phyloP scores from a whole-genome alignment of 2,113 vertebrate species.

The Natator depressus region DNA sequence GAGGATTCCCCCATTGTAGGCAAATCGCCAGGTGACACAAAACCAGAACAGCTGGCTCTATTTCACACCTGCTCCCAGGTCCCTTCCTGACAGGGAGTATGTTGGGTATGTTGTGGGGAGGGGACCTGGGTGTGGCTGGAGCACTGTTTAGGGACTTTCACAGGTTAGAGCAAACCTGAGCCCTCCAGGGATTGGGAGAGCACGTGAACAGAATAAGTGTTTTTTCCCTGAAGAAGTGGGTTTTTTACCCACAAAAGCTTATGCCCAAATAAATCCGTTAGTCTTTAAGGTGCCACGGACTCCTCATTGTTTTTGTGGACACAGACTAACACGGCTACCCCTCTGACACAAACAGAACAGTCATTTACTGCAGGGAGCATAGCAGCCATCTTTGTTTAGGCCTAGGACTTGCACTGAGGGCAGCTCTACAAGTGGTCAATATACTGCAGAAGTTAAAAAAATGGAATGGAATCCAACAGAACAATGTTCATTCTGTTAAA shows the following conservation, averaged over 20 bases:
- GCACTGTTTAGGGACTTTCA: background rate
- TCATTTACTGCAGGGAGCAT: background rate
- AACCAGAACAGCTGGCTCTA: background rate
- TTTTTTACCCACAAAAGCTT: no score
- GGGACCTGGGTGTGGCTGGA: no score
- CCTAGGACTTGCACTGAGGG: background rate
- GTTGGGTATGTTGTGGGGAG: background rate
- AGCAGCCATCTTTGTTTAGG: background rate
- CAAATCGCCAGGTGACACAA: background rate
- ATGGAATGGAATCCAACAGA: background rate
- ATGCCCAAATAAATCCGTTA: no score
- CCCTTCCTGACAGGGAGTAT: background rate
- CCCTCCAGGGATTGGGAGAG: background rate
- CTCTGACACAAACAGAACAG: background rate
- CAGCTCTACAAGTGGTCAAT: background rate
- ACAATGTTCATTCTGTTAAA: background rate
- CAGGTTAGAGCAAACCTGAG: background rate
- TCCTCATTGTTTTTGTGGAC: no score
- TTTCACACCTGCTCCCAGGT: background rate
- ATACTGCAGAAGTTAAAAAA: rapidly evolving
- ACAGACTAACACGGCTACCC: no score
- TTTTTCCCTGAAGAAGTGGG: no score
- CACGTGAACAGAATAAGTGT: background rate
- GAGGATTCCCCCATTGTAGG: background rate
- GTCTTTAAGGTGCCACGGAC: no score